Evolutionary conservation across 2,888 invertebrate species (phyloP).

Genomic region (Hirtodrosophila cameraria): DNA sequence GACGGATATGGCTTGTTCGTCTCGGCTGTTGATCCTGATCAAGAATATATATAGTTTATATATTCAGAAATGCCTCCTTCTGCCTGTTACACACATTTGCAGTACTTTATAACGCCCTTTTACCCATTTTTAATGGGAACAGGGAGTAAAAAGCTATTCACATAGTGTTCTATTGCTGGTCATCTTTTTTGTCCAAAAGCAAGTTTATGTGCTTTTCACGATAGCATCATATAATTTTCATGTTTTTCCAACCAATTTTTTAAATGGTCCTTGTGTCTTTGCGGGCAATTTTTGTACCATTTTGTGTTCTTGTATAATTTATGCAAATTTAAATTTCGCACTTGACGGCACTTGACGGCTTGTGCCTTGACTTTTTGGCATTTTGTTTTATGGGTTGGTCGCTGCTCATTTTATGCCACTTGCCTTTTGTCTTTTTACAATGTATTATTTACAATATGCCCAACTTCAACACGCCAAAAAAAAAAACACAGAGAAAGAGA

Average conservation of each 20-base stretch:
- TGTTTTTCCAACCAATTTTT: conserved; percentile 46
- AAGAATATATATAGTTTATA: too few relatives aligned
- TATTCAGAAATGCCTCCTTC: too few relatives aligned
- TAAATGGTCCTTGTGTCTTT: conserved; percentile 42
- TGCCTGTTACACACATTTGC: too few relatives aligned
- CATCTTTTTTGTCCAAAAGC: conserved; percentile 8
- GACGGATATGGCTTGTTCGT: too few relatives aligned
- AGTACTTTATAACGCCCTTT: too few relatives aligned
- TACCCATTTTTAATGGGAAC: too few relatives aligned
- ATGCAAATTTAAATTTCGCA: conserved; percentile 75
- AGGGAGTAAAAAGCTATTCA: not conserved
- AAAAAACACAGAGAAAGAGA: not conserved
- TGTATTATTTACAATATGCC: conserved; percentile 38
- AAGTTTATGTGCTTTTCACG: conserved; percentile 20
- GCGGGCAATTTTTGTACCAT: conserved; percentile 6
- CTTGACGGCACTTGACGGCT: conserved; percentile 72
- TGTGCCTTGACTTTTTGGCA: conserved; percentile 42
- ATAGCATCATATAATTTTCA: conserved; percentile 65
- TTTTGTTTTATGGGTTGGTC: conserved; percentile 58
- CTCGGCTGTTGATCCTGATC: too few relatives aligned
- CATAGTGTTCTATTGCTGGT: conserved; percentile 22
- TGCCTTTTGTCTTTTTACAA: conserved; percentile 39
- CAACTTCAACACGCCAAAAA: not conserved
- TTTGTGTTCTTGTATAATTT: conserved; percentile 61
- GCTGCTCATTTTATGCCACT: conserved; percentile 61